phyloP scores from a whole-genome alignment of 2,113 vertebrate genomes.

The Orthonyx spaldingii region DNA sequence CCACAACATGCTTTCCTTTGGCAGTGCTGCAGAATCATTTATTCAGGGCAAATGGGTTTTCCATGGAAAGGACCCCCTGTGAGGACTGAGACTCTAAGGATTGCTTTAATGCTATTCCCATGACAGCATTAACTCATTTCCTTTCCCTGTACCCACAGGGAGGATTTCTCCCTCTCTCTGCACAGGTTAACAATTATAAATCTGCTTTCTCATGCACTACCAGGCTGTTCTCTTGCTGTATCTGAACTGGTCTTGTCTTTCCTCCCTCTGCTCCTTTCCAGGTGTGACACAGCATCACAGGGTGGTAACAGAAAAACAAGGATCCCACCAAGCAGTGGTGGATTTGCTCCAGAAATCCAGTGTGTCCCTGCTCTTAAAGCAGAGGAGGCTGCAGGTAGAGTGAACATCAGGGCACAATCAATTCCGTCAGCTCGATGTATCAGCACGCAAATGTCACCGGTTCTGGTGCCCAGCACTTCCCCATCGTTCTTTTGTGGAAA shows the following conservation, averaged over 20 bases:
- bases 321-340: slow-evolving; percentile 35
- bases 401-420: background rate
- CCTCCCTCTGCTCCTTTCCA: background rate
- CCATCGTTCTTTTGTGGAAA: background rate
- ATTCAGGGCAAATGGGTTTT: background rate
- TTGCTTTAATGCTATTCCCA: background rate
- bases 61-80: background rate
- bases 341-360: slow-evolving; percentile 47
- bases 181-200: background rate
- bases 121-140: background rate
- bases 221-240: background rate
- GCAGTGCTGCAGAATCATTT: background rate
- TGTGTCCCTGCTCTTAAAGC: background rate
- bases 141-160: background rate
- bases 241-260: background rate
- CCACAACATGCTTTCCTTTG: background rate
- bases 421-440: background rate
- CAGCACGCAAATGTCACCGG: rapidly evolving
- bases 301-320: slow-evolving; percentile 55
- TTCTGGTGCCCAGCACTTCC: background rate
- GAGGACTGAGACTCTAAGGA: background rate
- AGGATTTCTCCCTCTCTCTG: background rate
- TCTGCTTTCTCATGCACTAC: background rate
- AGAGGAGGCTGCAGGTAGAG: slow-evolving; percentile 20
- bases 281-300: slow-evolving; percentile 27